A percentile compares a stretch with the other conserved stretches of the same genome.
Conservation (phyloP, 1,140 invertebrate species). For the Ostrea edulis region DNA sequence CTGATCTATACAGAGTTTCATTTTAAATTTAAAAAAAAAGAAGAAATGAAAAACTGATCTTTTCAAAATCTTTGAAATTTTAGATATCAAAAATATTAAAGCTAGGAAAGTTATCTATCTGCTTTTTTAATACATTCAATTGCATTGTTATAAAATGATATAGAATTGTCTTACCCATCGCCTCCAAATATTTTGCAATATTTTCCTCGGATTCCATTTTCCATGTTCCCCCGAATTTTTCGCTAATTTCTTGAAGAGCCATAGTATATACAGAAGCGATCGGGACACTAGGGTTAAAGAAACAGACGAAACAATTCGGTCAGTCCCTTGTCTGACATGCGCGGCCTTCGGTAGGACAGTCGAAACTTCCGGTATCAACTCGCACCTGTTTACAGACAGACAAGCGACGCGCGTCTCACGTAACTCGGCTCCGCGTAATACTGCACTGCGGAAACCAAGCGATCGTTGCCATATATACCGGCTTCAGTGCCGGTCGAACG, state of each 20-base stretch:
- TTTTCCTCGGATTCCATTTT: constrained; percentile 37
- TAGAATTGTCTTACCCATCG: neutral
- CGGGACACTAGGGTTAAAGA: neutral
- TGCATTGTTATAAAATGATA: neutral
- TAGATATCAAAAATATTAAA: neutral
- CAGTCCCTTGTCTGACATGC: neutral
- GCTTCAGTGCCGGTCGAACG: neutral
- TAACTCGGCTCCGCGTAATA: neutral
- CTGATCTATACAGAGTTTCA: neutral
- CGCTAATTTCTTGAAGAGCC: constrained; percentile 5
- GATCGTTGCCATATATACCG: neutral
- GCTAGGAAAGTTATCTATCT: neutral
- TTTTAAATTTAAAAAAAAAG: neutral
- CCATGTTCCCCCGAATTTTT: constrained; percentile 18
- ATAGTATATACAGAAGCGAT: neutral
- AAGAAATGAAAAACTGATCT: neutral
- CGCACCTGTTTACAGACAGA: constrained; percentile 19
- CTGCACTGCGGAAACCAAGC: neutral
- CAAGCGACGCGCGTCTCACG: neutral
- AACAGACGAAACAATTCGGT: constrained; percentile 16
- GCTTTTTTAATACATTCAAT: neutral
- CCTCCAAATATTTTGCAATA: constrained; percentile 20
- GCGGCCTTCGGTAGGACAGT: constrained; percentile 13
- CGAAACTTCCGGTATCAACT: neutral
- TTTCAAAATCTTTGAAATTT: neutral